Percentiles rank a stretch among this genome's conserved stretches.
Evolutionary conservation across 2,888 invertebrate species (phyloP).

Genomic region (Alitta virens): DNA sequence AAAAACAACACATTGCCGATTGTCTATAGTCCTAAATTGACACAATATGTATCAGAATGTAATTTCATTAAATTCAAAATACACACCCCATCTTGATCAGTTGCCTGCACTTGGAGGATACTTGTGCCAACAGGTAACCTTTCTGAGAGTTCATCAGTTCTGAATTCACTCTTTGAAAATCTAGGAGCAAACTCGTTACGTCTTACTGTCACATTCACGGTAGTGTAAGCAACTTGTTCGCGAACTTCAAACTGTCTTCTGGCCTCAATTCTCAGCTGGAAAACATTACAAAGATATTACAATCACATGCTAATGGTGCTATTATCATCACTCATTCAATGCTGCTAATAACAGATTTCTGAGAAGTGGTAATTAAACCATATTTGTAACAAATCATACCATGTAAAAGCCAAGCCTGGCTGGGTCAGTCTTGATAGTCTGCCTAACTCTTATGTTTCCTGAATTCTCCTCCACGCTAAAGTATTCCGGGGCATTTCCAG

Average conservation of each 20-base stretch:
- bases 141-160: conserved; percentile 23
- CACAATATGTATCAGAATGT: background rate
- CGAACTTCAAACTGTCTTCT: conserved; percentile 34
- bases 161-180: conserved; percentile 35
- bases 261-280: conserved; percentile 37
- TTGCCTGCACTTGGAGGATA: conserved; percentile 37
- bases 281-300: conserved; percentile 3
- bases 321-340: too few relatives aligned
- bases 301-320: too few relatives aligned
- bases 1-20: too few relatives aligned
- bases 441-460: conserved; percentile 34
- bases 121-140: conserved; percentile 30
- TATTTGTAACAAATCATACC: background rate
- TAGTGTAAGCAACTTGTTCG: conserved; percentile 37
- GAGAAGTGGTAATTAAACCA: too few relatives aligned
- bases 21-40: too few relatives aligned
- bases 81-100: conserved; percentile 36
- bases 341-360: too few relatives aligned
- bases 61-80: background rate
- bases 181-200: conserved; percentile 41
- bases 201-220: conserved; percentile 39
- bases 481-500: conserved; percentile 36
- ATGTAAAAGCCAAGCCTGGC: conserved; percentile 21
- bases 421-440: conserved; percentile 36
- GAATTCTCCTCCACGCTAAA: conserved; percentile 34